Percentiles rank a stretch among this genome's conserved stretches.
These are phyloP conservation scores for Pogonomyrmex barbatus DNA, from an alignment of 1,140 invertebrate genomes.

Conservation along the genomic window DNA sequence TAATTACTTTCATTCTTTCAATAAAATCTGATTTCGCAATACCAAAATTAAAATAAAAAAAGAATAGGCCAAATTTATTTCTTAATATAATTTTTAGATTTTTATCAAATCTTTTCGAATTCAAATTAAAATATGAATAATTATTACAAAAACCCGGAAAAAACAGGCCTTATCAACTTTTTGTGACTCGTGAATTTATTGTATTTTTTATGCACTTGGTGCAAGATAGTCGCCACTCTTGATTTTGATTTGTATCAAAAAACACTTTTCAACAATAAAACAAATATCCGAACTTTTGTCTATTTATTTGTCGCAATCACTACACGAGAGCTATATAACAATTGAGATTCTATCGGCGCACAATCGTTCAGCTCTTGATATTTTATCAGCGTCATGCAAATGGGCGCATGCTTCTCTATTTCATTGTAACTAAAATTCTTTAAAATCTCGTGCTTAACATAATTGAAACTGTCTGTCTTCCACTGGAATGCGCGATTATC, in stretches of 20 bases:
- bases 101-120: too few species aligned
- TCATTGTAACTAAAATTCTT: constrained; percentile 13
- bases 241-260: not conserved
- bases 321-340: constrained; percentile 33
- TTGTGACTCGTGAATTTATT: not conserved
- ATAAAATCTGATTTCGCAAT: not conserved
- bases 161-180: not conserved
- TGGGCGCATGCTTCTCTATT: not conserved
- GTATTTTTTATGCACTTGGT: not conserved
- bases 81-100: too few species aligned
- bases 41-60: not conserved
- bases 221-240: not conserved
- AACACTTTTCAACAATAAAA: not conserved
- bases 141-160: not conserved
- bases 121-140: too few species aligned
- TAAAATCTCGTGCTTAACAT: constrained; percentile 4
- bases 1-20: too few species aligned
- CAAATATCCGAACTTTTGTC: not conserved
- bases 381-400: constrained; percentile 2
- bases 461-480: constrained; percentile 8
- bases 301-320: constrained; percentile 52
- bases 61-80: too few species aligned
- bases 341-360: not conserved
- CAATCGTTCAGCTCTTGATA: not conserved
- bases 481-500: not conserved